Conservation (phyloP, 2,113 vertebrate species). For the Sapayoa aenigma region DNA sequence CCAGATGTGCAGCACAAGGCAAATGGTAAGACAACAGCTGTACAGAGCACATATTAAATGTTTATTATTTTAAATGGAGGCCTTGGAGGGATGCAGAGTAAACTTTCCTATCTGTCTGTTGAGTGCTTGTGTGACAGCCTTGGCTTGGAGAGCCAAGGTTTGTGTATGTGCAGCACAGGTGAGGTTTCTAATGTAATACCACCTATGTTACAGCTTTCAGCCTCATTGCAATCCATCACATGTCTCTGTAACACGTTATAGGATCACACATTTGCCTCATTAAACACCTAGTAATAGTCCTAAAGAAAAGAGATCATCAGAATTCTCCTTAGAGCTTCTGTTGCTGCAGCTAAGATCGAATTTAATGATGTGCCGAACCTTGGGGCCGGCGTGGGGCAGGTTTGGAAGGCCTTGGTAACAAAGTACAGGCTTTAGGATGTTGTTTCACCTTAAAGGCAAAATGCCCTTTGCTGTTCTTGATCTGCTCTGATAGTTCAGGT, state of each 20-base stretch:
- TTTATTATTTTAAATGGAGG: slow-evolving; percentile 29
- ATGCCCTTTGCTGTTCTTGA: neutral
- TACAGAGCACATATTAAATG: slow-evolving; percentile 44
- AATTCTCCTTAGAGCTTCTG: slow-evolving; percentile 1
- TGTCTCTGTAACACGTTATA: neutral
- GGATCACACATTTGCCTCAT: neutral
- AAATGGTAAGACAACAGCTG: slow-evolving; percentile 75
- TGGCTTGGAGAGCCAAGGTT: neutral
- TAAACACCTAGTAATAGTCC: neutral
- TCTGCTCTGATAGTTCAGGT: neutral
- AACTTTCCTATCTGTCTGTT: neutral
- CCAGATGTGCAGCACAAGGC: slow-evolving; percentile 75
- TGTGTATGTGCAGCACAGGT: neutral
- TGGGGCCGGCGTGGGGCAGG: neutral
- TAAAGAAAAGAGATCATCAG: neutral
- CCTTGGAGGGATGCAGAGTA: slow-evolving; percentile 44
- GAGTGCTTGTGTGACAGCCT: neutral
- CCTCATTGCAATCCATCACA: neutral
- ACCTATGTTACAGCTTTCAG: neutral
- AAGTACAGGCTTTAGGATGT: neutral
- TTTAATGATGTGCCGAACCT: neutral
- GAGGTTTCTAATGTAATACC: neutral
- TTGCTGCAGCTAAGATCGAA: neutral
- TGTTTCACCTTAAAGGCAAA: neutral
- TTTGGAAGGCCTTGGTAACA: neutral